phyloP scores from a whole-genome alignment of 30 jellyfish, hydroid and myxozoan genomes.

The Rhopilema esculentum region DNA sequence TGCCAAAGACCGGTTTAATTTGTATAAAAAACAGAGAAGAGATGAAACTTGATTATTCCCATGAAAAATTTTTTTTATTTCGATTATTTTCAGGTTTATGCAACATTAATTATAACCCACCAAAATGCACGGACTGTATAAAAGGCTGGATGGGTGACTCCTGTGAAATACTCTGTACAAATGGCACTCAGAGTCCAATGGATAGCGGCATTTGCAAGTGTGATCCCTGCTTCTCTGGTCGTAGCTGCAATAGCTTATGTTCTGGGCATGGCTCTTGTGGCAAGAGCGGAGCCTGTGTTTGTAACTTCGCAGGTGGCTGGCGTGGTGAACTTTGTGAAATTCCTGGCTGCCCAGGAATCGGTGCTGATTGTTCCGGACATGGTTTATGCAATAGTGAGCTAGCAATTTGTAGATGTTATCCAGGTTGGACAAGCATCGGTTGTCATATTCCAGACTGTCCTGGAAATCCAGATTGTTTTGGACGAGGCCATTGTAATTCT shows the following conservation, averaged over 20 bases:
- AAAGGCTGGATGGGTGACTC: slow-evolving; percentile 81
- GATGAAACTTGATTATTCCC: too few relatives aligned
- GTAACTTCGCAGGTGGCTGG: slow-evolving; percentile 70
- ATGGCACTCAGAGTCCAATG: slow-evolving; percentile 69
- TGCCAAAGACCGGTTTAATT: too few relatives aligned
- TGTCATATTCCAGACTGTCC: slow-evolving; percentile 78
- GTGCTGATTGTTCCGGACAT: slow-evolving; percentile 55
- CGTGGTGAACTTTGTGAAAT: slow-evolving; percentile 67
- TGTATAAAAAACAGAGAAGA: too few relatives aligned
- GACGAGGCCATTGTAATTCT: slow-evolving; percentile 61
- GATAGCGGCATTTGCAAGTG: slow-evolving; percentile 71
- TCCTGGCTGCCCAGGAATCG: slow-evolving; percentile 74
- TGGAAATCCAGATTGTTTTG: slow-evolving; percentile 72
- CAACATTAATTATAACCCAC: slow-evolving; percentile 59
- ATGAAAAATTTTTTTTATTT: not conserved
- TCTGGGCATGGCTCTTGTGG: slow-evolving; percentile 74
- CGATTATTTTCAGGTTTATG: slow-evolving; percentile 34
- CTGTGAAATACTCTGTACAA: slow-evolving; percentile 58
- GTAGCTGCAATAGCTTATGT: slow-evolving; percentile 66
- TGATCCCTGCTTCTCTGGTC: slow-evolving; percentile 67
- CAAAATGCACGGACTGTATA: slow-evolving; percentile 59
- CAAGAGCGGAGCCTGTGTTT: slow-evolving; percentile 34
- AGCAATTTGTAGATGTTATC: slow-evolving; percentile 50
- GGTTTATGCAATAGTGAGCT: slow-evolving; percentile 60
- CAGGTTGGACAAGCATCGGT: slow-evolving; percentile 75